Base-by-base conservation (phyloP, 2,888 invertebrate species). In the Synergus japonicus region DNA sequence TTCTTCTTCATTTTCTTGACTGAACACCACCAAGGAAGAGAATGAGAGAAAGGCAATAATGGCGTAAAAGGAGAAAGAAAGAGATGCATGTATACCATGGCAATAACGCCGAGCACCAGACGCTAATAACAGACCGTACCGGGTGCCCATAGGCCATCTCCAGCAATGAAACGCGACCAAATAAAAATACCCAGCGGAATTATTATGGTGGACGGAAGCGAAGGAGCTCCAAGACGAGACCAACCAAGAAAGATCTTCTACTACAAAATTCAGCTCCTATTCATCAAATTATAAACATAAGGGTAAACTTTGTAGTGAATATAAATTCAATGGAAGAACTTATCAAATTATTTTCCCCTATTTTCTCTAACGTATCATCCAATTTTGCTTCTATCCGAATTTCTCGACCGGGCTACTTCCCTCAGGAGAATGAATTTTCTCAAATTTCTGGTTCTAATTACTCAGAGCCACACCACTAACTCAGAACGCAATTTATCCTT, bases 61-160 rank as follows among this genome's bases (percentile, higher is more conserved):
- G n/a, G 15, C 12, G 29, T 37, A 49, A 78, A 79, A 82, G 78
- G 80, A 79, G 83, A 84, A 84, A 84, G 82, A 80, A 86, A 85
- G 86, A 85, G 87, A 86, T 85, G 84, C 87, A 86, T 86, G 89
- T 89, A 91, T 88, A 88, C 88, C 88, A 84, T 86, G 86, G 92
- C 91, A 92, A 92, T 92, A 92, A 92, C 91, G 92, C 85, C 89
- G 90, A 92, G 92, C 91, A 91, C 90, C 91, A 91, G 92, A 92
- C 92, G 92, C 91, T 92, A 92, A 92, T 92, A 92, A 92, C 92
- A 92, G 92, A 91, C 90, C 90, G 87, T 90, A 89, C 90, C 88
- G 89, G 89, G 90, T 90, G 90, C 89, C 92, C 92, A 92, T 92
- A 92, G 92, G 92, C 92, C 90, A 91, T 92, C 88, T 86, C 88